Base-by-base conservation (phyloP, 2,113 vertebrate species). In the Panthera uncia region DNA sequence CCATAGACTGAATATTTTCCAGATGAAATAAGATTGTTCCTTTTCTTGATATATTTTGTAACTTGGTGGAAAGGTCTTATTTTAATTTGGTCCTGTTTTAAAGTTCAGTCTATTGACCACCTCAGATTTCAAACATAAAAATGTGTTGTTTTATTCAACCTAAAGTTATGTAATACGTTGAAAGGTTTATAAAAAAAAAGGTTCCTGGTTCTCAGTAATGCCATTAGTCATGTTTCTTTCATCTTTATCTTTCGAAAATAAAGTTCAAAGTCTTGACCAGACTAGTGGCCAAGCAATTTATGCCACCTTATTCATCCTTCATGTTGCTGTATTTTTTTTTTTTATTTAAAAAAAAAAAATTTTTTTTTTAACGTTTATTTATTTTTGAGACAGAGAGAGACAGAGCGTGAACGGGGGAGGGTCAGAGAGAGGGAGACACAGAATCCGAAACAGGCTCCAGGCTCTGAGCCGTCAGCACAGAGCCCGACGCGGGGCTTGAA, bases 231-330 rank as follows among this genome's bases (percentile, higher is more conserved):
- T 73, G 31, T 13, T 52, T 94, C 41, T 94, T 96, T 45, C 16
- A 71, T 73, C 48, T 91, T 71, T 21, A 36, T 83, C 41, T 89
- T 95, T 95, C 16, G 69, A 80, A 97, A 94, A 6, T 93, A 52
- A 94, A 78, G 29, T 94, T 94, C 33, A 69, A 50, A 88, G 21
- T 45, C 50, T 91, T 95, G 55, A 89, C 61, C 38, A 78, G 55
- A 71, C 48, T 95, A 38, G 87, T 5, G 23, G 61, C 14, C 69
- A n/a, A 81, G 69, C 33, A 45, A 3, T 61, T 25, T 66, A 50
- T 16, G 14, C 50, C 36, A 31, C 69, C 11, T 25, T n/a, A 36
- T 61, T 41, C 33, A 48, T 12, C 11, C 12, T 65, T 66, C 52
- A 3, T 48, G 48, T 63, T 82, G 15, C n/a, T 66, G 63, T 91